A percentile compares a stretch with the other conserved stretches of the same genome.
phyloP scores from a whole-genome alignment of 2,797 vertebrate species.

The Podargus strigoides region DNA sequence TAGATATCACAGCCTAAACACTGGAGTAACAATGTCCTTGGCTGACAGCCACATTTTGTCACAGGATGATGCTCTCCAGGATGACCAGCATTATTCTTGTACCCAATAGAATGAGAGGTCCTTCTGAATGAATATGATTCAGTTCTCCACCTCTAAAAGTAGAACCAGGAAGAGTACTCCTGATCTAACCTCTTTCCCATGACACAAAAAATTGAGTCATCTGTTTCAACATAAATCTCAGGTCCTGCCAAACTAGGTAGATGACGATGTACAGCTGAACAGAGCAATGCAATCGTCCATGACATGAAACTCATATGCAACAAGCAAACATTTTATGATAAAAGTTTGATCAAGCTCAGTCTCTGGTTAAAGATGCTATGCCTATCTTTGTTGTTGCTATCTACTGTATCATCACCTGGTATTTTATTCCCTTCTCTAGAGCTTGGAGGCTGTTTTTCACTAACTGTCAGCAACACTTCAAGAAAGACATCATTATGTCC shows the following conservation, averaged over 20 bases:
- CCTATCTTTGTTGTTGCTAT: background rate
- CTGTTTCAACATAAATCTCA: background rate
- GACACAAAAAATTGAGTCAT: background rate
- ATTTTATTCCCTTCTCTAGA: background rate
- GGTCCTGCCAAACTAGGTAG: background rate
- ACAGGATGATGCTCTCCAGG: background rate
- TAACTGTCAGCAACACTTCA: background rate
- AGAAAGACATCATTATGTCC: background rate
- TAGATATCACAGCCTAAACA: background rate
- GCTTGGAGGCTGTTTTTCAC: background rate
- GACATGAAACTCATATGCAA: background rate
- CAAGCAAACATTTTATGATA: background rate
- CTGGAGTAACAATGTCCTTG: background rate
- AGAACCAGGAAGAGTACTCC: background rate
- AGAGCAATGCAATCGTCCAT: background rate
- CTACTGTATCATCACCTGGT: background rate
- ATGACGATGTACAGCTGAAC: background rate
- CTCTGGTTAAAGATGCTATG: background rate
- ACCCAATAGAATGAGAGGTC: background rate
- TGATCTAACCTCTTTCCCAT: background rate
- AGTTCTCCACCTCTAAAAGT: background rate
- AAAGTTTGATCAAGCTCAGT: background rate
- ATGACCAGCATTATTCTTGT: background rate
- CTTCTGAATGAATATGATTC: background rate
- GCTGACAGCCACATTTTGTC: background rate